A percentile compares a stretch with the other conserved stretches of the same genome.
Evolutionary conservation across 92 coral and sea anemone species (phyloP).

Genomic region (Palythoa grandis): DNA sequence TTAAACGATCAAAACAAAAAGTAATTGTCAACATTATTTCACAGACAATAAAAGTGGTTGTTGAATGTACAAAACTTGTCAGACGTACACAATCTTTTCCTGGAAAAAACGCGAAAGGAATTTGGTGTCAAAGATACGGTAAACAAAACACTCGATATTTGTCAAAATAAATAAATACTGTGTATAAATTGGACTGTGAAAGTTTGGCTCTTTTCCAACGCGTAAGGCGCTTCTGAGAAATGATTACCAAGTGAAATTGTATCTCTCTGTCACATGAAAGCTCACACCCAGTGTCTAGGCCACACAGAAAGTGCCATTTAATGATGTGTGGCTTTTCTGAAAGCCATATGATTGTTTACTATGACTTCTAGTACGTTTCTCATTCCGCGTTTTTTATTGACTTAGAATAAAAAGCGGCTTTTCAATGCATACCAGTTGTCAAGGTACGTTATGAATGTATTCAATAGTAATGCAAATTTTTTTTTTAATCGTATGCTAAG

Average conservation of each 20-base stretch:
- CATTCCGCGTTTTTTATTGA: background rate
- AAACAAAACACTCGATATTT: background rate
- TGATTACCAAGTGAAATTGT: background rate
- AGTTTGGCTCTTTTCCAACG: slow-evolving; percentile 27
- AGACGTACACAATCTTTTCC: background rate
- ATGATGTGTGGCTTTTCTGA: background rate
- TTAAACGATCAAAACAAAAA: no score
- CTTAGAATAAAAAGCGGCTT: slow-evolving; percentile 4
- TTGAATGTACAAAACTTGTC: no score
- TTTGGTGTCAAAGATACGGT: background rate
- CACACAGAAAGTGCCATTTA: slow-evolving; percentile 8
- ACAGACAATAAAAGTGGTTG: no score
- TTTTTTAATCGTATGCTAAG: slow-evolving; percentile 13
- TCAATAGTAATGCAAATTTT: slow-evolving; percentile 21
- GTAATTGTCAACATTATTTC: no score
- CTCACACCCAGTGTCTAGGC: background rate
- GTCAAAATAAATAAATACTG: background rate
- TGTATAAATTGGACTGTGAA: background rate
- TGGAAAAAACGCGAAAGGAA: background rate
- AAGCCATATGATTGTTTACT: background rate
- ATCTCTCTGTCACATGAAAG: slow-evolving; percentile 24
- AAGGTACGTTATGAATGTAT: slow-evolving; percentile 24
- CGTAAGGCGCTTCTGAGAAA: slow-evolving; percentile 2
- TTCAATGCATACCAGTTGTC: slow-evolving; percentile 26
- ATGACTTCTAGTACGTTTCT: background rate